Conservation (phyloP, 2,888 invertebrate genomes). For the Cactoblastis cactorum region DNA sequence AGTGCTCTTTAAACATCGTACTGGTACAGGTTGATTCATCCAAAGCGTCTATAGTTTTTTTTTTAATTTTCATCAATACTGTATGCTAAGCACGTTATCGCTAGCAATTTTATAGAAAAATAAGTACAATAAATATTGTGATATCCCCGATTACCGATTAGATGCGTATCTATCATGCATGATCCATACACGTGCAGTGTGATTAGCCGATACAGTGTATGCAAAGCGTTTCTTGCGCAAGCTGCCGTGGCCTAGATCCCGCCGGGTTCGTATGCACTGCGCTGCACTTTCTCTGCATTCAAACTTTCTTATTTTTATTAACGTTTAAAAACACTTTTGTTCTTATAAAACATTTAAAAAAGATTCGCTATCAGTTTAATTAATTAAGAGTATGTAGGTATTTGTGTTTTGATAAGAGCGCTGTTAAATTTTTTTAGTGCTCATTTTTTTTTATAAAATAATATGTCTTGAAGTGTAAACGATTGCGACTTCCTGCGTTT, state of each 20-base stretch:
- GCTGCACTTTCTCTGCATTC: slow-evolving; percentile 55
- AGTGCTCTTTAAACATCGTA: no score
- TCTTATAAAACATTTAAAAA: background rate
- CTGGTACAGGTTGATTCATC: no score
- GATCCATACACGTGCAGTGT: background rate
- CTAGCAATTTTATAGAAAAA: no score
- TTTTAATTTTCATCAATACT: no score
- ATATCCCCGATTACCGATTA: background rate
- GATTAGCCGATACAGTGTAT: slow-evolving; percentile 14
- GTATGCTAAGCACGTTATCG: no score
- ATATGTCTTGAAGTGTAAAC: no score
- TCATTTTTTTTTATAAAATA: no score
- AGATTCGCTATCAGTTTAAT: background rate
- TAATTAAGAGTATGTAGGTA: background rate
- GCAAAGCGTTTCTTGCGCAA: slow-evolving; percentile 47
- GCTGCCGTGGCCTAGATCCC: slow-evolving; percentile 55
- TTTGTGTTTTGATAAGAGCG: no score
- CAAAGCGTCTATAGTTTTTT: no score
- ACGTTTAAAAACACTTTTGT: background rate
- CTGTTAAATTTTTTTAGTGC: no score
- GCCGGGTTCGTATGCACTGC: slow-evolving; percentile 60
- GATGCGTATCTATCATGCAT: background rate
- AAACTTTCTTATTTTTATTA: slow-evolving; percentile 42
- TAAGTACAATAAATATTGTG: background rate
- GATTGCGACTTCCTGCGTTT: no score